Conservation (phyloP, 2,113 vertebrate species). For the Muntiacus reevesi region DNA sequence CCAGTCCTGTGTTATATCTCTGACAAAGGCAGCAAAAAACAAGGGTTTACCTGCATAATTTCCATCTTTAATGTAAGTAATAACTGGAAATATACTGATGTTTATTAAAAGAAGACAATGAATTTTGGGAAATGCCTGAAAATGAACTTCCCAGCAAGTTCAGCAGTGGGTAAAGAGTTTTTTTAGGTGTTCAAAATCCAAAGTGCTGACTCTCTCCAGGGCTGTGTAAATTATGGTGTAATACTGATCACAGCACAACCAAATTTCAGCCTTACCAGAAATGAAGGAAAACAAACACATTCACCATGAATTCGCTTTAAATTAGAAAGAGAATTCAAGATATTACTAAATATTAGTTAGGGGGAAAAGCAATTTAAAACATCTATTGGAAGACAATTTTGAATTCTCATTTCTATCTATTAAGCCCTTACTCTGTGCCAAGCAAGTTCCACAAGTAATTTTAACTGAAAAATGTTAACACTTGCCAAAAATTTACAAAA, state of each 20-base stretch:
- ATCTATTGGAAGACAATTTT: neutral
- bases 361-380: neutral
- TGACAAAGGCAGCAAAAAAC: neutral
- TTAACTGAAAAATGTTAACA: neutral
- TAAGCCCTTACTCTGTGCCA: neutral
- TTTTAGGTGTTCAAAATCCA: neutral
- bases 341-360: neutral
- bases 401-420: neutral
- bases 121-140: neutral
- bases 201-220: neutral
- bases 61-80: neutral
- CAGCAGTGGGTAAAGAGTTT: neutral
- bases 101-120: neutral
- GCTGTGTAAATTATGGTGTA: neutral
- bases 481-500: neutral
- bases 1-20: neutral
- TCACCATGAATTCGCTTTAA: neutral
- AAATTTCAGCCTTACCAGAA: neutral
- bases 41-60: neutral
- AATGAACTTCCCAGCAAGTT: neutral
- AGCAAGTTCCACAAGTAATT: neutral
- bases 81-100: neutral
- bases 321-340: neutral
- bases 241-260: neutral
- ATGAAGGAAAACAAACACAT: neutral